These are phyloP conservation scores for Artibeus lituratus DNA, from an alignment of 2,797 vertebrate species.

Conservation along the genomic window DNA sequence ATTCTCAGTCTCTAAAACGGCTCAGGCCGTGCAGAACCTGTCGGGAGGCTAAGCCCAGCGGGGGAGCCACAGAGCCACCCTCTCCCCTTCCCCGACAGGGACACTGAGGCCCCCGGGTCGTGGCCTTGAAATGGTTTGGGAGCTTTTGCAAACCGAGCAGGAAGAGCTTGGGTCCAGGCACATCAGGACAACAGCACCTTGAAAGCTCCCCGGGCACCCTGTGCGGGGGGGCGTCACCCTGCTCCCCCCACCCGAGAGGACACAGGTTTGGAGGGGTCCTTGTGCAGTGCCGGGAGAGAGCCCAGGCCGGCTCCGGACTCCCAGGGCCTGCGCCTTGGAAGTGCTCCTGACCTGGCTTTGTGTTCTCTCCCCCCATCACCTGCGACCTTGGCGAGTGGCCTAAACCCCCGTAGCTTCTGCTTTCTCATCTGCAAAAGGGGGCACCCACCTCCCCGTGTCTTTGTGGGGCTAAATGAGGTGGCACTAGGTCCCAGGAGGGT, in stretches of 20 bases:
- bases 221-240: not conserved
- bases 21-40: not conserved
- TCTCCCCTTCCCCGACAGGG: not conserved
- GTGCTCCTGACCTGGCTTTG: fast-evolving
- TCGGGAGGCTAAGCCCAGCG: not conserved
- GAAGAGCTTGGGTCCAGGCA: not conserved
- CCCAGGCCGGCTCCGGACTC: not conserved
- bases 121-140: not conserved
- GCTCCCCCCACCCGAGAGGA: not conserved
- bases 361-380: not conserved
- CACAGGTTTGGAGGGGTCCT: not conserved
- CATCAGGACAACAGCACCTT: fast-evolving
- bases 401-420: fast-evolving
- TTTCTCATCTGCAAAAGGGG: not conserved
- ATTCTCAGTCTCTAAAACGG: not conserved
- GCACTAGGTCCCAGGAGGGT: fast-evolving
- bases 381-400: not conserved
- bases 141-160: not conserved
- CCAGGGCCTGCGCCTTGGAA: not conserved
- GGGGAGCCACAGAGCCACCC: too few relatives aligned
- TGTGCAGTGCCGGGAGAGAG: not conserved
- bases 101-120: not conserved
- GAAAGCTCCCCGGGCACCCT: not conserved
- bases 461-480: not conserved
- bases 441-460: fast-evolving